Conservation (phyloP, 2,797 vertebrate genomes). For the Sarcoramphus papa region DNA sequence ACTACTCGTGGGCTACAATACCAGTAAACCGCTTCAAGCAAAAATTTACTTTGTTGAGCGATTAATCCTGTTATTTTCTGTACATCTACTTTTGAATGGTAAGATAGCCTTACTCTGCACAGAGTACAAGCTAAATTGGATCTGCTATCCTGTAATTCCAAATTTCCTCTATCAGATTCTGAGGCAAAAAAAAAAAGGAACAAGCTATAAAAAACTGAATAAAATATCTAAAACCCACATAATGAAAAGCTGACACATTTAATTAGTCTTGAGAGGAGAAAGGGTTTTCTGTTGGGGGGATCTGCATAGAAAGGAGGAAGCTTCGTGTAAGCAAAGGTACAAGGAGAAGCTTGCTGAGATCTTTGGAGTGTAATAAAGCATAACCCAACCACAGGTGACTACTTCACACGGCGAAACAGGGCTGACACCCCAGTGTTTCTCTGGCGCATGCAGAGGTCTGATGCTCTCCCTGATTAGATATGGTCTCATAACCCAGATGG, state of each 20-base stretch:
- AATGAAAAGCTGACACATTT: background rate
- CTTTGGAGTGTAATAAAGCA: background rate
- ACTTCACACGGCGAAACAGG: background rate
- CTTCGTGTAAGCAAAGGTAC: background rate
- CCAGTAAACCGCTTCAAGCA: background rate
- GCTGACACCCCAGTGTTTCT: background rate
- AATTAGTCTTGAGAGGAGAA: background rate
- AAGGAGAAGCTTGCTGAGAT: background rate
- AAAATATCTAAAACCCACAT: background rate
- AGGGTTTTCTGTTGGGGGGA: background rate
- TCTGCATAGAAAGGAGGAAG: background rate
- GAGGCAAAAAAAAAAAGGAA: background rate
- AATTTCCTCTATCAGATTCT: background rate
- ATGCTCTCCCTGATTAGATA: background rate
- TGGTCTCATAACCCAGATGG: background rate
- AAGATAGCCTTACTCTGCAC: background rate
- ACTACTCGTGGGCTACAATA: background rate
- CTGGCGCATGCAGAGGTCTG: background rate
- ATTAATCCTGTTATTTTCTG: background rate
- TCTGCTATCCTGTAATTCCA: background rate
- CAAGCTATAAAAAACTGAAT: background rate
- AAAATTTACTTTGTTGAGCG: background rate
- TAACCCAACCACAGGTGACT: background rate
- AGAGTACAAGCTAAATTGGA: background rate
- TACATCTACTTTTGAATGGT: background rate